Conservation (phyloP, 2,888 invertebrate species). For the Phaonia tiefii region DNA sequence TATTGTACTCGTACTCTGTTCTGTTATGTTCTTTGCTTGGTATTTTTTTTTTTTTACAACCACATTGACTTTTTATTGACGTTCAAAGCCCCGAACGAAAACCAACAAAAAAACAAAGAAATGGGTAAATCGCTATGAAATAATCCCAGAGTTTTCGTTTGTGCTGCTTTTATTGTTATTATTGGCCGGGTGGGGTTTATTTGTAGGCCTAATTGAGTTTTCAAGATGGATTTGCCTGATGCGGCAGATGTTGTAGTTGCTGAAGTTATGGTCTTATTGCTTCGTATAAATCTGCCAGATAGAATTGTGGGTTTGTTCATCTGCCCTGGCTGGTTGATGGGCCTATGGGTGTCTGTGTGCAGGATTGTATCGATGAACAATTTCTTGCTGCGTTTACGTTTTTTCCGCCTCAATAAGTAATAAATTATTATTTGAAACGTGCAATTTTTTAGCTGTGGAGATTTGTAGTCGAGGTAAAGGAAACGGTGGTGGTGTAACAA, state of each 20-base stretch:
- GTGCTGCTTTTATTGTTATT: conserved; percentile 35
- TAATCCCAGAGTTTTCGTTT: conserved; percentile 18
- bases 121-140: conserved; percentile 21
- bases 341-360: background rate
- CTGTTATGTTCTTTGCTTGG: background rate
- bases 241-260: conserved; percentile 34
- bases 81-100: conserved; percentile 16
- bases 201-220: conserved; percentile 68
- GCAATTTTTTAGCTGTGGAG: conserved; percentile 25
- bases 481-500: background rate
- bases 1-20: background rate
- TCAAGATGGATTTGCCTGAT: conserved; percentile 53
- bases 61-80: background rate
- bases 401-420: conserved; percentile 66
- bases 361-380: conserved; percentile 5
- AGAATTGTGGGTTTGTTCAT: conserved; percentile 9
- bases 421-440: conserved; percentile 64
- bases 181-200: conserved; percentile 30
- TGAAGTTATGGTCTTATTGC: conserved; percentile 5
- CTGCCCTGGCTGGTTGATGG: conserved; percentile 13
- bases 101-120: no score
- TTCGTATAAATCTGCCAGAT: background rate
- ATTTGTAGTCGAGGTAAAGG: background rate
- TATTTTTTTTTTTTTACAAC: conserved; percentile 4
- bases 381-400: conserved; percentile 63